Percentiles rank a stretch among this genome's conserved stretches.
Conservation (phyloP, 2,113 vertebrate genomes). For the Catharus minimus region DNA sequence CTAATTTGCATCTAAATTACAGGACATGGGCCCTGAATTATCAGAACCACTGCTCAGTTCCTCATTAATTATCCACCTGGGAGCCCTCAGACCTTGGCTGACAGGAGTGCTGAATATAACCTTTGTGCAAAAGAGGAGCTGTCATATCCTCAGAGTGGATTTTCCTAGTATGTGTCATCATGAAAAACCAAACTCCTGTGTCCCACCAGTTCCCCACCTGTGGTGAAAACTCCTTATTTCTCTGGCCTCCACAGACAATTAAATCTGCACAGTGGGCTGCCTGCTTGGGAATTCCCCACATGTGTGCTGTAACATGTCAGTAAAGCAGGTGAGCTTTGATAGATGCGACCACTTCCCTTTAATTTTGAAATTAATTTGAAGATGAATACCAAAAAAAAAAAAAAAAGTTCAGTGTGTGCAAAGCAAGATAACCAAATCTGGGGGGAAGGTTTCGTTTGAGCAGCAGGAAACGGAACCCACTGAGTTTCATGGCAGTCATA, state of each 20-base stretch:
- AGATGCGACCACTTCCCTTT: background rate
- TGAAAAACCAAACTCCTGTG: background rate
- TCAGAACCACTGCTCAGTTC: background rate
- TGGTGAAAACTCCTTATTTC: background rate
- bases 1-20: background rate
- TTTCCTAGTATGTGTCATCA: background rate
- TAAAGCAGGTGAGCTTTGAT: conserved; percentile 4
- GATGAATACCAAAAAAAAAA: background rate
- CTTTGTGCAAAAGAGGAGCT: background rate
- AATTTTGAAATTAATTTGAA: background rate
- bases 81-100: background rate
- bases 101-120: background rate
- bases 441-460: background rate
- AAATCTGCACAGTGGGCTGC: background rate
- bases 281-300: background rate
- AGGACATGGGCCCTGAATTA: background rate
- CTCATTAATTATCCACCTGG: background rate
- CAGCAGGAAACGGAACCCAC: background rate
- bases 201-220: background rate
- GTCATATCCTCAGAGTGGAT: background rate
- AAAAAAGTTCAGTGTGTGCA: background rate
- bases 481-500: conserved; percentile 20
- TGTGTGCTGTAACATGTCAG: background rate
- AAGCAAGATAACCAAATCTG: background rate
- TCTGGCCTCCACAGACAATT: background rate